Base-by-base conservation (phyloP, 1,140 invertebrate genomes). In the Caenorhabditis latens region DNA sequence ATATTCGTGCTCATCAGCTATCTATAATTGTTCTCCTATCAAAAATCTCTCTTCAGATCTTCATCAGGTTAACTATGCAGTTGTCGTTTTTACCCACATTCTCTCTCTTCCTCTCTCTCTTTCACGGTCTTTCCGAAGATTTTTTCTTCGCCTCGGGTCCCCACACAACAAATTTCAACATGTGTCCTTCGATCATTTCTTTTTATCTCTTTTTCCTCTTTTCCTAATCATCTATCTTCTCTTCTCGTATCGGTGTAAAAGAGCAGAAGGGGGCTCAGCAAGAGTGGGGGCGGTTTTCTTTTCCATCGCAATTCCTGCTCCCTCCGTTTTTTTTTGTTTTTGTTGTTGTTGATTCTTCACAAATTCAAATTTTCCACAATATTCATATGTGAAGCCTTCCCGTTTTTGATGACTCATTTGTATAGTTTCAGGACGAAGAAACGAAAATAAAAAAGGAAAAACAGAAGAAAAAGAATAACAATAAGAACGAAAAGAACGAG, bases 171-270 rank as follows among this genome's bases (percentile, higher is more conserved):
- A 24, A 79, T 79, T 79, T 79, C 71, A 79, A 79, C 71, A 79
- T 79, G 46, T 79, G 71, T 79, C 46, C 21, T 79, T 79, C 71
- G 46, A 79, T 50, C 71, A n/a, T 50, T 79, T 79, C 46, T 79
- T 79, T 50, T 79, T 32, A 11, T 79, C 46, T 50, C 24, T 79
- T 9, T 24, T 14, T 42, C 42, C 43, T 79, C 50, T 53, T 16
- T 53, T 46, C 43, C 43, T 79, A 46, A 79, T 79, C 71, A 79
- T n/a, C 46, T 71, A 43, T 42, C 21, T 79, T 79, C 46, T 43
- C 11, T 14, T 46, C n/a, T 11, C 5, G n/a, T 50, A 11, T 14
- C 46, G 46, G 43, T 79, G 71, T 79, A 79, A 79, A 50, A 79
- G 71, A 48, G 21, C 43, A 79, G 19, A 79, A 53, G 24, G n/a